phyloP scores from a whole-genome alignment of 2,797 vertebrate genomes.

The Mormyrus hasselquistii region DNA sequence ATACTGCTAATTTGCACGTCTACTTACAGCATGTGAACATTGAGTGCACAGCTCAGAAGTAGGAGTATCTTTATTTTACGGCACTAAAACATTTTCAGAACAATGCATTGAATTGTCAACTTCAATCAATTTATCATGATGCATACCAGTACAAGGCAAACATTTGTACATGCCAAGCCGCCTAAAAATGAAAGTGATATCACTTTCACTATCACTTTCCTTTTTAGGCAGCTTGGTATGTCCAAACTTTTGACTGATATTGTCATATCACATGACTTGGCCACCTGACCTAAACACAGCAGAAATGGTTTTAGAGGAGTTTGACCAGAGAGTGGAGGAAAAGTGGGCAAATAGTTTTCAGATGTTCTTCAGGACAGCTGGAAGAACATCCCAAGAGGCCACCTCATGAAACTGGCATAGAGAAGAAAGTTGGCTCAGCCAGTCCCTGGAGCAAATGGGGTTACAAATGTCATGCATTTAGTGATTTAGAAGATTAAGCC shows the following conservation, averaged over 20 bases:
- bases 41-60: not conserved
- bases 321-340: not conserved
- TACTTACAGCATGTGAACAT: not conserved
- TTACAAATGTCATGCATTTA: not conserved
- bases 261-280: not conserved
- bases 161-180: not conserved
- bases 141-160: not conserved
- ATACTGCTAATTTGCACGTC: not conserved
- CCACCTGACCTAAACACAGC: not conserved
- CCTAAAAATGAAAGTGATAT: not conserved
- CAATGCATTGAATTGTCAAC: not conserved
- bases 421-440: not conserved
- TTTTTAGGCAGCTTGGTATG: not conserved
- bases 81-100: not conserved
- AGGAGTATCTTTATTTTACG: not conserved
- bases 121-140: not conserved
- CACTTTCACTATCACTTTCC: not conserved
- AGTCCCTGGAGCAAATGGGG: not conserved
- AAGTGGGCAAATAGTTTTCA: not conserved
- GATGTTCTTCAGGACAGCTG: not conserved
- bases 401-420: not conserved
- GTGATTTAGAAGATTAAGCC: not conserved
- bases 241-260: not conserved
- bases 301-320: not conserved
- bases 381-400: not conserved